A percentile compares a stretch with the other conserved stretches of the same genome.
Conservation (phyloP, 2,113 vertebrate genomes). For the Ptilonorhynchus violaceus region DNA sequence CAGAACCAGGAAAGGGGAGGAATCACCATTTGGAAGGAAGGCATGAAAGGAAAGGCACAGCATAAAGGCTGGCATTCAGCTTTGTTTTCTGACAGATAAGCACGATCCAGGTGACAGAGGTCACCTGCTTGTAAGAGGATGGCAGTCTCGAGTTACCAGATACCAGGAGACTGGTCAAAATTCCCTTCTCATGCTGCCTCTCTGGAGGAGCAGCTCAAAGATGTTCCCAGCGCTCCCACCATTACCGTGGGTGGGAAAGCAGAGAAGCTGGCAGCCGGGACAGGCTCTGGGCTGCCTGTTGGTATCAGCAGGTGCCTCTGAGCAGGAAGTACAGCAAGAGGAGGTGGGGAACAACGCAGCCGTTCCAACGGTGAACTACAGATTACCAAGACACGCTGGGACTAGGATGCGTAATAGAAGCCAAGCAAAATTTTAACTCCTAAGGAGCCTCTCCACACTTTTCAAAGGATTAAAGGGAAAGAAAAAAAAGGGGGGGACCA, state of each 20-base stretch:
- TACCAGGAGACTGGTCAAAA: not conserved
- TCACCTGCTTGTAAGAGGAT: not conserved
- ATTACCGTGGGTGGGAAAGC: not conserved
- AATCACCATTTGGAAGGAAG: not conserved
- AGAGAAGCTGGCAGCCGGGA: not conserved
- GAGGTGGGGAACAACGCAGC: not conserved
- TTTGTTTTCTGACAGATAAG: constrained; percentile 26
- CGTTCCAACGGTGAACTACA: not conserved
- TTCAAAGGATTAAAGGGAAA: not conserved
- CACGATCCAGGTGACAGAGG: not conserved
- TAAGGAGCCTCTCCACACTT: not conserved
- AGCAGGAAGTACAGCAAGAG: not conserved
- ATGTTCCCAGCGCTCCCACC: not conserved
- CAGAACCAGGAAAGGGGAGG: not conserved
- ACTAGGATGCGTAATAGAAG: not conserved
- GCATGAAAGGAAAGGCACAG: not conserved
- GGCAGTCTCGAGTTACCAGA: not conserved
- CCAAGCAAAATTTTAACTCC: constrained; percentile 13
- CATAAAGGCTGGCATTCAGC: constrained; percentile 31
- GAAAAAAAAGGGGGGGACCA: not conserved
- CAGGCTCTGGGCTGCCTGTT: not conserved
- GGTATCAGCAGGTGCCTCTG: constrained; percentile 23
- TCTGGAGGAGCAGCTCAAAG: accelerated
- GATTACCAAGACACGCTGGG: not conserved
- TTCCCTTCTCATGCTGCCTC: not conserved